Conservation (phyloP, 2,888 invertebrate genomes). For the Hirtodrosophila trivittata region DNA sequence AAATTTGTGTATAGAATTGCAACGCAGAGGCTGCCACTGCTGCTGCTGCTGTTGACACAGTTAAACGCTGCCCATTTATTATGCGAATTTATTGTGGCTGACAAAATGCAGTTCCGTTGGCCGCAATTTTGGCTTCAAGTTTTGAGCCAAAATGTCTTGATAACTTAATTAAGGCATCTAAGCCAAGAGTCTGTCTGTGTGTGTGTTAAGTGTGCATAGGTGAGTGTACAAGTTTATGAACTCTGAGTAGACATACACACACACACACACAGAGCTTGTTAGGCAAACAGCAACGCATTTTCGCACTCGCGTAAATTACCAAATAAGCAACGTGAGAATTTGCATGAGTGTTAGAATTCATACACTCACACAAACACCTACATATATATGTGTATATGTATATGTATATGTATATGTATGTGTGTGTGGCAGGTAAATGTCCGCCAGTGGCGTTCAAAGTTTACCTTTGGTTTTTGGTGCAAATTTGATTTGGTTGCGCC, state of each 20-base stretch:
- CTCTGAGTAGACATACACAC: slow-evolving; percentile 33
- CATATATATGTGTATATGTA: not conserved
- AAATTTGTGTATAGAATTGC: slow-evolving; percentile 37
- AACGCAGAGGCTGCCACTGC: slow-evolving; percentile 7
- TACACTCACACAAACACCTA: slow-evolving; percentile 2
- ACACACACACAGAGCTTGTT: slow-evolving; percentile 19
- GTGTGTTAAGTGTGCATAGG: slow-evolving; percentile 30
- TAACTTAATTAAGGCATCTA: slow-evolving; percentile 63
- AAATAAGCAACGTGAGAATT: slow-evolving; percentile 77
- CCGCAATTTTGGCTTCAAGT: slow-evolving; percentile 48
- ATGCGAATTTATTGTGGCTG: slow-evolving; percentile 65
- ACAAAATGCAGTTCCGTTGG: slow-evolving; percentile 45
- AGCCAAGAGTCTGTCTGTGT: slow-evolving; percentile 9
- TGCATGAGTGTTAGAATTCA: slow-evolving; percentile 40
- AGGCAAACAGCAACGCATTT: slow-evolving; percentile 66
- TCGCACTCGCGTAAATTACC: slow-evolving; percentile 77
- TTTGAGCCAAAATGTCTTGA: slow-evolving; percentile 55
- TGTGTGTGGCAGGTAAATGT: slow-evolving; percentile 36
- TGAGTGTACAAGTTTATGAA: slow-evolving; percentile 49
- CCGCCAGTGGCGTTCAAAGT: slow-evolving; percentile 66
- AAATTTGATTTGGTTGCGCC: slow-evolving; percentile 72
- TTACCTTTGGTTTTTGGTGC: slow-evolving; percentile 76
- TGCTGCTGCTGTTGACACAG: slow-evolving; percentile 66
- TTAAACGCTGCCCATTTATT: slow-evolving; percentile 70
- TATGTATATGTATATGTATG: slow-evolving; percentile 1